These are phyloP conservation scores for Drosophila mulleri DNA, from an alignment of 2,888 invertebrate genomes.

Conservation along the genomic window DNA sequence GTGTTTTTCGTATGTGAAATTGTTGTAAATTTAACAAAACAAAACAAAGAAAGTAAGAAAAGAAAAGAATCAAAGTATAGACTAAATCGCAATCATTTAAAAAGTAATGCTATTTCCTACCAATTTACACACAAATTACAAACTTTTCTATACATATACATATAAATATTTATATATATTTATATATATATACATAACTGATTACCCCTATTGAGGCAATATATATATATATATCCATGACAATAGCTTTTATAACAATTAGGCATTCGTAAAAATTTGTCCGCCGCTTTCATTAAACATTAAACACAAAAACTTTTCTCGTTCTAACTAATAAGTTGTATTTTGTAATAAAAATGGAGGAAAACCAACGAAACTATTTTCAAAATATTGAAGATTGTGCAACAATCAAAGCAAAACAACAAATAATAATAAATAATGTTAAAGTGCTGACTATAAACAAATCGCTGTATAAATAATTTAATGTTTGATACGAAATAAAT, in stretches of 20 bases:
- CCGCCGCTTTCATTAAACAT: conserved; percentile 51
- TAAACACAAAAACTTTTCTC: conserved; percentile 44
- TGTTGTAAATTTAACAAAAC: conserved; percentile 70
- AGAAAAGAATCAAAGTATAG: conserved; percentile 49
- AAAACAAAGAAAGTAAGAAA: conserved; percentile 1
- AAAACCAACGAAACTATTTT: conserved; percentile 64
- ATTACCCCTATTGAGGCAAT: conserved; percentile 48
- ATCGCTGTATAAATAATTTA: conserved; percentile 66
- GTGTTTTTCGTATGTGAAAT: conserved; percentile 58
- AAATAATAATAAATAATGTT: conserved; percentile 43
- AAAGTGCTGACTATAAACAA: conserved; percentile 59
- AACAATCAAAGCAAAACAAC: conserved; percentile 42
- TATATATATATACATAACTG: conserved; percentile 23
- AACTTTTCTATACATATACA: conserved; percentile 42
- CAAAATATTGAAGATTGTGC: conserved; percentile 57
- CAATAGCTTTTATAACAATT: conserved; percentile 63
- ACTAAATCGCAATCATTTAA: conserved; percentile 64
- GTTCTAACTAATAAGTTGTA: conserved; percentile 75
- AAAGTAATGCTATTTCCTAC: conserved; percentile 53
- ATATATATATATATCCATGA: conserved; percentile 57
- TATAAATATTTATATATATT: conserved; percentile 31
- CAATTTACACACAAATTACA: conserved; percentile 51
- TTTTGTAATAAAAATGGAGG: conserved; percentile 65
- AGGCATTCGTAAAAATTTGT: conserved; percentile 38
- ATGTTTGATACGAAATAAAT: conserved; percentile 73